These are phyloP conservation scores for Falco cherrug DNA, from an alignment of 2,797 vertebrate genomes.

Conservation along the genomic window DNA sequence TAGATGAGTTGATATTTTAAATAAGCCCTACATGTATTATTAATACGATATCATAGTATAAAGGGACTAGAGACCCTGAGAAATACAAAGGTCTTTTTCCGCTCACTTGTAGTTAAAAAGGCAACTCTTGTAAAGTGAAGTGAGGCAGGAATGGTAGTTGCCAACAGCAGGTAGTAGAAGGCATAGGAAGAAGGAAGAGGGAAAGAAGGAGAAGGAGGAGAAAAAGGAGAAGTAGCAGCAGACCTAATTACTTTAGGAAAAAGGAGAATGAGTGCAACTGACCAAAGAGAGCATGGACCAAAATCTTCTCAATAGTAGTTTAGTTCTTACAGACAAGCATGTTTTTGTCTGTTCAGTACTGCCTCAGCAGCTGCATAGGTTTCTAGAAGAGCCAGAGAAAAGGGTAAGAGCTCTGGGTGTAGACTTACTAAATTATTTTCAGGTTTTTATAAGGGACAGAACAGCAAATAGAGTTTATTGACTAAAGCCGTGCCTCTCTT, in stretches of 20 bases:
- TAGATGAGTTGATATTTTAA: conserved; percentile 44
- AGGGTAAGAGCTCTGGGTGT: background rate
- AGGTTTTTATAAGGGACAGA: background rate
- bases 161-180: background rate
- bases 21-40: conserved; percentile 57
- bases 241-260: background rate
- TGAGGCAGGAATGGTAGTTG: background rate
- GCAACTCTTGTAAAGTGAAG: background rate
- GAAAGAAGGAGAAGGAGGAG: background rate
- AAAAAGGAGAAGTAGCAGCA: background rate
- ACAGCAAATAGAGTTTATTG: background rate
- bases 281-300: background rate
- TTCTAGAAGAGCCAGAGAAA: background rate
- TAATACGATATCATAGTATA: conserved; percentile 32
- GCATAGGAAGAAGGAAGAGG: background rate
- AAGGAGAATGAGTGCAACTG: background rate
- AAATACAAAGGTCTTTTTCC: background rate
- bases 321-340: background rate
- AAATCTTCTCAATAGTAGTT: background rate
- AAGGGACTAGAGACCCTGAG: background rate
- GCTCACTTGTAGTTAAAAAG: background rate
- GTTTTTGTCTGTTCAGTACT: background rate
- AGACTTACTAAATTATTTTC: background rate
- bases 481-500: background rate
- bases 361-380: background rate